Evolutionary conservation across 2,888 invertebrate genomes (phyloP), one percentile per base, ranked within the genome.

Genomic region (Anarsia innoxiella): DNA sequence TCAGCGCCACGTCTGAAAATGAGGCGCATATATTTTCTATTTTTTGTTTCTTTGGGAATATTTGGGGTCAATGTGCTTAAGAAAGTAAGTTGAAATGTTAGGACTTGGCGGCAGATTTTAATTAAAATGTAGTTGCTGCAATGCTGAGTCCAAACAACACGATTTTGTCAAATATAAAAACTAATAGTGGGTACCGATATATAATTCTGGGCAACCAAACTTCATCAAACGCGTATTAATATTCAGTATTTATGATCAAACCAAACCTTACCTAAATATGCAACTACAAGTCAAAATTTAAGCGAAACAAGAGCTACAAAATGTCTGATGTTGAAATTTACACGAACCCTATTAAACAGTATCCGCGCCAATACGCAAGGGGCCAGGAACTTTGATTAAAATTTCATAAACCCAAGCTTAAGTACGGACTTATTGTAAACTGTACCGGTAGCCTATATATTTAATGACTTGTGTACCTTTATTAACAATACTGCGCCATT

Each of bases 381-480:
- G 77, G 66, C 60, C 61, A 56, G 58, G 59, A 73, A 77, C 67
- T 78, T 80, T 79, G 80, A 80, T 82, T 82, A 79, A 78, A 79
- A 75, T 79, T 82, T 78, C 76, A 79, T 72, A 74, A 70, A 67
- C 64, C 59, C 58, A 54, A 60, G 70, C 66, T 68, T 69, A 73
- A 69, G 59, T 62, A 62, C 62, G 49, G 62, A 60, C 60, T 72
- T 64, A 71, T 68, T 75, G 67, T 72, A 66, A 71, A 73, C 67
- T 75, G 74, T 66, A 62, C 56, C 59, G 49, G 59, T 53, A 60
- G 61, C 58, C 53, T 76, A 56, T 73, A 75, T 76, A 69, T 72
- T 77, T 72, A 68, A 78, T 70, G 68, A 66, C 56, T 47, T 46
- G 45, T n/a, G n/a, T 54, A 53, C 66, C 63, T 61, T 59, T 66